Base-by-base conservation (phyloP, 2,888 invertebrate genomes). In the Cosmia trapezina region DNA sequence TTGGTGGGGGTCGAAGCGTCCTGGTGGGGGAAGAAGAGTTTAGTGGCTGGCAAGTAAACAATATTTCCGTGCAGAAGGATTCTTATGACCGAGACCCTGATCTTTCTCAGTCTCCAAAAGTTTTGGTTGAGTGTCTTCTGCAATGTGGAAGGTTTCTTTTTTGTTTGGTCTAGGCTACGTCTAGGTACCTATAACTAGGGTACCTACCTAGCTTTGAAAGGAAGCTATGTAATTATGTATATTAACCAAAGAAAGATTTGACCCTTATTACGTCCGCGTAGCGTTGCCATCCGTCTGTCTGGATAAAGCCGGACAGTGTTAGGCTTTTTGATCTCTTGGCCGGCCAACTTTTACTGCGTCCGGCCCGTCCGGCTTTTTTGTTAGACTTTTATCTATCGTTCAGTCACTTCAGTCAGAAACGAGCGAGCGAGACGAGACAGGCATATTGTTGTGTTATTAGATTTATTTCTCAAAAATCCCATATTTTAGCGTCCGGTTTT, bases 1-100 rank as follows among this genome's bases (percentile, higher is more conserved):
- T 78, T 97, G 96, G 90, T 97, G 97, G 0, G 98, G 98, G 93
- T 98, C 98, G 91, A 98, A 98, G 47, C 97, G 97, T 54, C 97
- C 97, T 97, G 91, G 1, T 51, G 51, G n/a, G 6, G 61, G 45
- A 47, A 62, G 17, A 33, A 12, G 0, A 4, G 12, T 45, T n/a
- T 43, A 33, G 8, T 51, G 41, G 7, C 11, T 43, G 43, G 43
- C 43, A 4, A 37, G 2, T 22, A 3, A 1, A 11, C 1, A 43
- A 28, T 14, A 28, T n/a, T 28, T n/a, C 19, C 12, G 6, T 41
- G 37, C n/a, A n/a, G 11, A 19, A 4, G 8, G 51, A 22, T 41
- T 22, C 12, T 0, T 7, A 19, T 19, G 22, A 41, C n/a, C 22
- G 6, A 41, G 19, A 5, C 11, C 17, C 28, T 56, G 22, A 19